Conservation (phyloP, 2,113 vertebrate genomes). For the Climacteris rufus region DNA sequence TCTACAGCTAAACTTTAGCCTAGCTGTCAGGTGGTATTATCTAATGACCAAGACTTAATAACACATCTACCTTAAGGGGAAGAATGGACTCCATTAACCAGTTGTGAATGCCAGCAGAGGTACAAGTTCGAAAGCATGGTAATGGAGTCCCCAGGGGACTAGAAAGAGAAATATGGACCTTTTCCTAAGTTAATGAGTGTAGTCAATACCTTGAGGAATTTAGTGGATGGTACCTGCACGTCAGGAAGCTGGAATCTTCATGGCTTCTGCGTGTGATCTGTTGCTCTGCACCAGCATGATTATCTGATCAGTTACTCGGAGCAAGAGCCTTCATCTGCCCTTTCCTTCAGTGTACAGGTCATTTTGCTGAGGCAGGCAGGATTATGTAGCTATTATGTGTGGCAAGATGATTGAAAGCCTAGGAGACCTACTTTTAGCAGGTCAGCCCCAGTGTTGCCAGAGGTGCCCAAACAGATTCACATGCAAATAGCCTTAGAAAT, state of each 20-base stretch:
- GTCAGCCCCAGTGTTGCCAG: constrained; percentile 52
- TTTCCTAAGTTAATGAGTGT: background rate
- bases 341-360: constrained; percentile 22
- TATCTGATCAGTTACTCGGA: background rate
- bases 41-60: background rate
- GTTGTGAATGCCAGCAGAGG: background rate
- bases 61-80: background rate
- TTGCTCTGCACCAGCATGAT: background rate
- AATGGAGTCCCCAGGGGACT: background rate
- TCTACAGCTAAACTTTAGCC: background rate
- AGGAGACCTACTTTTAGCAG: constrained; percentile 56
- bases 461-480: constrained; percentile 67
- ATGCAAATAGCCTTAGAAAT: constrained; percentile 73
- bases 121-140: background rate
- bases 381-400: constrained; percentile 61
- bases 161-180: background rate
- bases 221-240: background rate
- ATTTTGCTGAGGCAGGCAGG: constrained; percentile 38
- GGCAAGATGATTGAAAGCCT: constrained; percentile 59
- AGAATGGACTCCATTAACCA: background rate
- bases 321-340: constrained; percentile 6
- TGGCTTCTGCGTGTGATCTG: background rate
- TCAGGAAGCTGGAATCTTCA: background rate
- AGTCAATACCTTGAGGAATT: background rate
- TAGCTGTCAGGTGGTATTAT: background rate